Evolutionary conservation across 2,113 vertebrate species (phyloP), one percentile per base, ranked within the genome.

Genomic region (Festucalex cinctus): DNA sequence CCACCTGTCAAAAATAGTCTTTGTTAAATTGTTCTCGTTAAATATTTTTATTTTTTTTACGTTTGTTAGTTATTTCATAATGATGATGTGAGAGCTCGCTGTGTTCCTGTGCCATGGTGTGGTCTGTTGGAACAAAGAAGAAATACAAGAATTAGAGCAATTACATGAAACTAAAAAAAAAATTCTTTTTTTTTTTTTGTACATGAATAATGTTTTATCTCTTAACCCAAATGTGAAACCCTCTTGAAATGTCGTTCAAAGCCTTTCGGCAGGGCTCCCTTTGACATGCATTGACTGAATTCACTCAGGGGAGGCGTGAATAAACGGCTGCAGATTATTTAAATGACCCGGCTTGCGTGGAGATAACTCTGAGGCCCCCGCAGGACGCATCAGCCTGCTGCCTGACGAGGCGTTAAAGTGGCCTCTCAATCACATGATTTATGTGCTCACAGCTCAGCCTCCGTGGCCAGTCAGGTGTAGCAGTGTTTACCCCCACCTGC

Each of bases 41-140:
- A 85, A 89, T 89, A 82, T 59, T 76, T 79, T 78, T 24, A 48
- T 63, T 53, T 54, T 37, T 63, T n/a, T 37, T n/a, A n/a, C 9
- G 5, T 53, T 51, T 26, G 49, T 57, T 68, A 58, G 37, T 81
- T 74, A 68, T 82, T 81, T 90, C 86, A 90, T 78, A 88, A 83
- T 20, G 86, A 85, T 46, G 88, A 80, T 20, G 88, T 92, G 84
- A 99, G 92, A 88, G 94, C 94, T 90, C 95, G 92, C 71, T 95
- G 93, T 90, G 95, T 85, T 82, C 94, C 92, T 85, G 93, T 93
- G 88, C 96, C 95, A 80, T 95, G 95, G 84, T 96, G 94, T 92
- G 93, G 89, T 93, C 95, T 94, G 83, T 69, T 79, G 83, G 64
- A 63, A 56, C 51, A 54, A 54, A 20, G 20, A 36, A 72, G 57